Evolutionary conservation across 1,140 invertebrate species (phyloP).

Genomic region (Frieseomelitta varia): DNA sequence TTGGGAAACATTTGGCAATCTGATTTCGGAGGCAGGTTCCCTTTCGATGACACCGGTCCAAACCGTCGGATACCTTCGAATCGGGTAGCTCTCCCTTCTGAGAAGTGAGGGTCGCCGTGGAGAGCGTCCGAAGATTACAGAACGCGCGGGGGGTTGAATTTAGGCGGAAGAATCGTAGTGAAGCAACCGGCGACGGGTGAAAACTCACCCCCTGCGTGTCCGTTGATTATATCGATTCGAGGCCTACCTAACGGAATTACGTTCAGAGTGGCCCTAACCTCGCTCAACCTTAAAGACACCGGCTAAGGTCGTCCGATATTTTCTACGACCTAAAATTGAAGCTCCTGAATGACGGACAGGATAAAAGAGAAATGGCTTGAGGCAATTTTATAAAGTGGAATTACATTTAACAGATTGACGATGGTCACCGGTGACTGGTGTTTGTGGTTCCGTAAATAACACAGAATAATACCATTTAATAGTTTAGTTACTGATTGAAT

Average conservation of each 20-base stretch:
- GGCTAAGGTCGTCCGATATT: slow-evolving; percentile 34
- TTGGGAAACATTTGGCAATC: not conserved
- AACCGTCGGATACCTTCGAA: slow-evolving; percentile 31
- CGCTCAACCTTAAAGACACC: slow-evolving; percentile 72
- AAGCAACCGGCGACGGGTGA: slow-evolving; percentile 54
- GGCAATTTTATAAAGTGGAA: no score
- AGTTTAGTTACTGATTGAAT: no score
- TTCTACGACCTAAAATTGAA: slow-evolving; percentile 7
- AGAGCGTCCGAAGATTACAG: slow-evolving; percentile 46
- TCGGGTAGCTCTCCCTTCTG: slow-evolving; percentile 27
- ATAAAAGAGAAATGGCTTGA: no score
- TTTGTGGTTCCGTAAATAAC: no score
- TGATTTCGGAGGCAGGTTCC: not conserved
- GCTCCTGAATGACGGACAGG: not conserved
- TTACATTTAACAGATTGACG: no score
- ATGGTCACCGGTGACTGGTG: no score
- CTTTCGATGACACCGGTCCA: slow-evolving; percentile 1
- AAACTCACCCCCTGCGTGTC: slow-evolving; percentile 52
- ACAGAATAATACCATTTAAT: no score
- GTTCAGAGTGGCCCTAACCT: slow-evolving; percentile 73
- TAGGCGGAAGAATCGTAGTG: slow-evolving; percentile 65
- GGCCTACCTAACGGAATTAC: slow-evolving; percentile 72
- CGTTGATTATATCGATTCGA: slow-evolving; percentile 75
- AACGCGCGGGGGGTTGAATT: slow-evolving; percentile 54
- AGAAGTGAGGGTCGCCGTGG: slow-evolving; percentile 22